Base-by-base conservation (phyloP, 2,888 invertebrate genomes). In the Orchesella flavescens region DNA sequence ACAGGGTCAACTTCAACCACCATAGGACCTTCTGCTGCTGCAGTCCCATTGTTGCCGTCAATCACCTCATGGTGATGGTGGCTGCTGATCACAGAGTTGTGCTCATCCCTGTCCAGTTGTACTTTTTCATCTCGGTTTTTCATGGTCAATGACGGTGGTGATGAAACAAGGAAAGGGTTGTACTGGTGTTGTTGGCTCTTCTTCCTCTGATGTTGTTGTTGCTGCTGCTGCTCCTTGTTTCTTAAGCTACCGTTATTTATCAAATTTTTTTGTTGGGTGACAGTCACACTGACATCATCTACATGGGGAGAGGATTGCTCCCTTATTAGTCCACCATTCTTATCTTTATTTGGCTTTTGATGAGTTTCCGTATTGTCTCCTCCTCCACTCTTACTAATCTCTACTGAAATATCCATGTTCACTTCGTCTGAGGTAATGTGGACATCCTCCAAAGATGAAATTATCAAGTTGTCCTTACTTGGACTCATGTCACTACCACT, bases 391-490 rank as follows among this genome's bases (percentile, higher is more conserved):
- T 73, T 53, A 43, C 21, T 21, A 72, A 83, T 83, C 23, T 83
- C 78, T 7, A 82, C 82, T 13, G 82, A 74, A 15, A 73, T 75
- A 66, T 78, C 76, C 72, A 81, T 71, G 53, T 85, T 77, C 12
- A 81, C 80, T 76, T 83, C 76, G 63, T 76, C 73, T 13, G 77
- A 78, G 1, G 83, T 72, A 23, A 84, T 81, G 71, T 85, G 85
- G 13, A 85, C 74, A 63, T 85, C 85, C 61, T 85, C 85, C 69
- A 84, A 66, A 13, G 85, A 85, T 53, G 80, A 80, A 69, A 85
- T 80, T 61, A 85, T 83, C 76, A 85, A 81, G 80, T 85, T 85
- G 80, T 85, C 85, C 80, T 85, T 85, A 81, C 85, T 85, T 23
- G 83, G 80, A 46, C 81, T 79, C 71, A 83, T 85, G 19, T 85